These are phyloP conservation scores for Gymnocephalus cernua DNA, from an alignment of 2,113 vertebrate species.

Conservation along the genomic window DNA sequence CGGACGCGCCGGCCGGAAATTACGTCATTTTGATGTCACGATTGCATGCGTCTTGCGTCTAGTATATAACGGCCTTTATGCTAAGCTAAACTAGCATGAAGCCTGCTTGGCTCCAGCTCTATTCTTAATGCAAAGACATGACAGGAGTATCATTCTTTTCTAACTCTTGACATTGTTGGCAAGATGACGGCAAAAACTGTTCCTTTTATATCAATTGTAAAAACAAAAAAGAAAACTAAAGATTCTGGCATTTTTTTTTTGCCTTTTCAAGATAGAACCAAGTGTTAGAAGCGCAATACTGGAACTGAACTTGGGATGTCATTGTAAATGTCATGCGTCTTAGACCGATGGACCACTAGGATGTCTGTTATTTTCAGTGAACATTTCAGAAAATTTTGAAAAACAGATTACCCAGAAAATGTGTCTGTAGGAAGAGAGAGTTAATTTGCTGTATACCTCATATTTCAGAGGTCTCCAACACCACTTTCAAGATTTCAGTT, in stretches of 20 bases:
- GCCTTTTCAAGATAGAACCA: background rate
- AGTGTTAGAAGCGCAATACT: background rate
- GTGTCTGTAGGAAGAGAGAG: background rate
- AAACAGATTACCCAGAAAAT: conserved; percentile 1
- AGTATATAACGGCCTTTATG: too few species aligned
- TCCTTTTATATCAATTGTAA: background rate
- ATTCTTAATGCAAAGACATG: too few species aligned
- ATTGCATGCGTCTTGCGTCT: too few species aligned
- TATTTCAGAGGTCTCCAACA: conserved; percentile 29
- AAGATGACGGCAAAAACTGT: background rate
- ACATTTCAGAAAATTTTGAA: conserved; percentile 14
- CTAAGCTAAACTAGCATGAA: too few species aligned
- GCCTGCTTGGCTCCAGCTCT: too few species aligned
- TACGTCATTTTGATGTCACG: too few species aligned
- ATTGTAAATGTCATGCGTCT: background rate
- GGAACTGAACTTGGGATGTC: background rate
- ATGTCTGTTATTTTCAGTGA: background rate
- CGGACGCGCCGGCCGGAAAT: too few species aligned
- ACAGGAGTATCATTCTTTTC: background rate
- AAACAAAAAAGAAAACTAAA: background rate
- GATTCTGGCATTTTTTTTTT: background rate
- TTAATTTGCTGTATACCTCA: background rate
- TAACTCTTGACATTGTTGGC: background rate
- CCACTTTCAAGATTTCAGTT: conserved; percentile 24
- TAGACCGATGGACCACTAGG: background rate